Base-by-base conservation (phyloP, 2,113 vertebrate genomes). In the Hystrix brachyura region DNA sequence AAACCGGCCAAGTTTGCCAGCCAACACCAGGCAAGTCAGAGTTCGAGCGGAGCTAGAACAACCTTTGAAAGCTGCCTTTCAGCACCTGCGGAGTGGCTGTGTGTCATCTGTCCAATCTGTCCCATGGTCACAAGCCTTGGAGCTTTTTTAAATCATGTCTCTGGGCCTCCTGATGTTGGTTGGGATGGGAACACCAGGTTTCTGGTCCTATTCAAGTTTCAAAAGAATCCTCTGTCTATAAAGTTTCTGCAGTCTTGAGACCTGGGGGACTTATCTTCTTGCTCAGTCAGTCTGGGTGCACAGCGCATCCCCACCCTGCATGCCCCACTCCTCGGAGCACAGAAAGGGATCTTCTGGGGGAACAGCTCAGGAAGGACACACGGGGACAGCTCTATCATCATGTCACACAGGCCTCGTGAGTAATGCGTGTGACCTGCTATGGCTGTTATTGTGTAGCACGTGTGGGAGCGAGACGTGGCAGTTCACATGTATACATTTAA, bases 341-440 rank as follows among this genome's bases (percentile, higher is more conserved):
- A 80, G 51, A 69, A 53, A 64, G n/a, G 46, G 17, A 43, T 69
- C n/a, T 43, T 9, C 32, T 12, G 13, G 1, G 13, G 32, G 38
- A 38, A 4, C 15, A 14, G 11, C 9, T 12, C 7, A 0, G 29
- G 13, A 5, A 51, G 14, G 14, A 1, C 71, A 27, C 7, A 6
- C 0, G 34, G 8, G 9, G 4, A 62, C 1, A 25, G 76, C 46
- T 25, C 12, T 1, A 11, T 2, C 21, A 32, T n/a, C 55, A 11
- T 60, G 5, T 60, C 69, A 6, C 4, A 0, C 1, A 32, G 27
- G n/a, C 78, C 53, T 19, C 14, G 38, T 32, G 53, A 46, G 23
- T 23, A 2, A 32, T 1, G 12, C 59, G 5, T 2, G 55, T 4
- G 72, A 15, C 48, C 19, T 1, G 0, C 46, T 0, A 19, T 0